These are phyloP conservation scores for Lophotriccus pileatus DNA, from an alignment of 2,797 vertebrate species.

Conservation along the genomic window DNA sequence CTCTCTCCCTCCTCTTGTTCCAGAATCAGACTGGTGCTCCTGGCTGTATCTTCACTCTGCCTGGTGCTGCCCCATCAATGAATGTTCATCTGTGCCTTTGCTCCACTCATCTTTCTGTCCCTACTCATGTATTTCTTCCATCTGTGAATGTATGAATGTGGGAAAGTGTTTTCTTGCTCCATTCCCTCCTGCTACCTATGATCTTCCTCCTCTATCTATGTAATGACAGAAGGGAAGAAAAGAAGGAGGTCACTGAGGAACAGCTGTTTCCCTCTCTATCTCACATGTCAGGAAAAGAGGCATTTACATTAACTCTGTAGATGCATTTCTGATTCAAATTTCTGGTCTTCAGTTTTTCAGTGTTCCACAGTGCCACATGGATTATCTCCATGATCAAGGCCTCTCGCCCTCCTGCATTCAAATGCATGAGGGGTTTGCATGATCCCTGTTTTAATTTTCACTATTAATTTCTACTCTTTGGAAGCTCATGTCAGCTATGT, in stretches of 20 bases:
- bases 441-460: neutral
- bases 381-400: accelerated
- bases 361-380: neutral
- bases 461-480: neutral
- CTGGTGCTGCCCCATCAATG: neutral
- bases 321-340: neutral
- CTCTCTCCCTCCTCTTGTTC: neutral
- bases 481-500: neutral
- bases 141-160: neutral
- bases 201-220: neutral
- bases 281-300: neutral
- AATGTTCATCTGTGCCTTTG: neutral
- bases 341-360: neutral
- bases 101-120: neutral
- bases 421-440: neutral
- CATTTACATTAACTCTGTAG: neutral
- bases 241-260: neutral
- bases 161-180: neutral
- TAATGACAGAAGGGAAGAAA: neutral
- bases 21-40: neutral
- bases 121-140: neutral
- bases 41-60: neutral
- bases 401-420: neutral
- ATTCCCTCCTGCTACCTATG: neutral
- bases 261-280: neutral